Conservation (phyloP, 2,113 vertebrate species). For the Tichodroma muraria region DNA sequence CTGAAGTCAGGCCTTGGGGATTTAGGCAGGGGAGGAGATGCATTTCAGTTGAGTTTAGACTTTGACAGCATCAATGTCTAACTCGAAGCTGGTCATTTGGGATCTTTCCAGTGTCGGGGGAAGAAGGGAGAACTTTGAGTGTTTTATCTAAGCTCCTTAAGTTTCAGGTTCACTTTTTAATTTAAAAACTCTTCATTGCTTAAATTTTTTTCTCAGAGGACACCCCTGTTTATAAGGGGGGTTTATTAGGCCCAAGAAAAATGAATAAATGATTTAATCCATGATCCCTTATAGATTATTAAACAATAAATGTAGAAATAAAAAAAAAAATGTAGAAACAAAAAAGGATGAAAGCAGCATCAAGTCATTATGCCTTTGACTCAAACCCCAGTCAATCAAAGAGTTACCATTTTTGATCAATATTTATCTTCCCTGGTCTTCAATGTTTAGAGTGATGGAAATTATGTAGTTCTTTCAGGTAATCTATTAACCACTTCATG, state of each 20-base stretch:
- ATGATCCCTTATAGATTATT: not conserved
- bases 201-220: not conserved
- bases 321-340: not conserved
- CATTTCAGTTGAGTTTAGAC: not conserved
- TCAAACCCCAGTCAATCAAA: not conserved
- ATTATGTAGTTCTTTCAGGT: not conserved
- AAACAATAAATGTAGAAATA: not conserved
- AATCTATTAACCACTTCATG: not conserved
- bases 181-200: not conserved
- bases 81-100: not conserved
- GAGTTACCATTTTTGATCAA: not conserved
- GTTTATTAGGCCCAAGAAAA: not conserved
- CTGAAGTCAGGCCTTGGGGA: not conserved
- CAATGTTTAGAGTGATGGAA: not conserved
- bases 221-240: not conserved
- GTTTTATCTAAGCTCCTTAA: not conserved
- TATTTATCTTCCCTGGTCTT: not conserved
- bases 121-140: not conserved
- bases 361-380: not conserved
- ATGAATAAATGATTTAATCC: not conserved
- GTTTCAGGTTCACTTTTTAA: not conserved
- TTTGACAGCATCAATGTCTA: not conserved
- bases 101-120: not conserved
- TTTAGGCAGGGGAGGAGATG: not conserved
- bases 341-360: not conserved